Evolutionary conservation across 23 tunicate genomes (phyloP).

Genomic region (Diplosoma virens): DNA sequence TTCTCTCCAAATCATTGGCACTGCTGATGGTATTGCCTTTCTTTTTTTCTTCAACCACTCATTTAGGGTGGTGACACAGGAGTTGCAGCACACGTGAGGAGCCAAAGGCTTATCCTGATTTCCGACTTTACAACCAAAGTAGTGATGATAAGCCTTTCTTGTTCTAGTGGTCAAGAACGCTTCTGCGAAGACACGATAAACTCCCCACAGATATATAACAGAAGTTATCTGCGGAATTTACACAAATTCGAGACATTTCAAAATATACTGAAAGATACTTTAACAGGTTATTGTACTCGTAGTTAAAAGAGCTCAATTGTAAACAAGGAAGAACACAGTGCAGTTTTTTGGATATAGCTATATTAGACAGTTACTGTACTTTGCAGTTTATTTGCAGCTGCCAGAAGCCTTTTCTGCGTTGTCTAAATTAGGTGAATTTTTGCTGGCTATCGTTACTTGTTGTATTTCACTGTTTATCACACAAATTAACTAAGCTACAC

Average conservation of each 20-base stretch:
- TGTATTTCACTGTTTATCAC: not conserved
- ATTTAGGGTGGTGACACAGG: too few species aligned
- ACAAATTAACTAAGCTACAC: too few species aligned
- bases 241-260: conserved; percentile 20
- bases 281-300: conserved; percentile 21
- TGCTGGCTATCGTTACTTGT: conserved; percentile 8
- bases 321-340: conserved; percentile 1
- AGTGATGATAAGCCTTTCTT: too few species aligned
- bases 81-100: too few species aligned
- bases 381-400: conserved; percentile 6
- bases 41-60: too few species aligned
- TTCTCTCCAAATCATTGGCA: too few species aligned
- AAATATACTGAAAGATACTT: conserved; percentile 24
- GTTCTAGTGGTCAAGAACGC: too few species aligned
- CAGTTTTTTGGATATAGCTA: too few species aligned
- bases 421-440: conserved; percentile 21
- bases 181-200: too few species aligned
- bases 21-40: too few species aligned
- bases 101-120: too few species aligned
- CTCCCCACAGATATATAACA: conserved; percentile 26
- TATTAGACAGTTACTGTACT: conserved; percentile 20
- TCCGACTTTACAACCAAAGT: too few species aligned
- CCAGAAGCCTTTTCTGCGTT: conserved; percentile 3
- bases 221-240: conserved; percentile 29
- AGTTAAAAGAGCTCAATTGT: conserved; percentile 29